Evolutionary conservation across 92 coral and sea anemone genomes (phyloP).

Genomic region (Hydrozoanthus gracilis): DNA sequence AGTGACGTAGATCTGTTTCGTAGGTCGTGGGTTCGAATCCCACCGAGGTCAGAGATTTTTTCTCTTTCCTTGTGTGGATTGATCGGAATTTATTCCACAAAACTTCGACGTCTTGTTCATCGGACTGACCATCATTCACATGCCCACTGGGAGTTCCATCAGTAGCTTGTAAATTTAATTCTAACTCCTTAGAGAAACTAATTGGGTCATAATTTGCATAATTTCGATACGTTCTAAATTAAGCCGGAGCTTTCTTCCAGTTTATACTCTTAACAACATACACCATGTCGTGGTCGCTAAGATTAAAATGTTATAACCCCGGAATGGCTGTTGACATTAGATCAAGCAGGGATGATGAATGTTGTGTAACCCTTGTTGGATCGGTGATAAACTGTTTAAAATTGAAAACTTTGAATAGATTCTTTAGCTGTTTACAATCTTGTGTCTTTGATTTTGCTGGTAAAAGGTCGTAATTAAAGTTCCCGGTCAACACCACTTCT

Average conservation of each 20-base stretch:
- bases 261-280: slow-evolving; percentile 44
- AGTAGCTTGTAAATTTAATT: slow-evolving; percentile 21
- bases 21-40: too few relatives aligned
- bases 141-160: slow-evolving; percentile 15
- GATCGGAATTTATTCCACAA: slow-evolving; percentile 34
- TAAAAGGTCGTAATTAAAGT: slow-evolving; percentile 35
- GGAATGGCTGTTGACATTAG: slow-evolving; percentile 30
- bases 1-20: too few relatives aligned
- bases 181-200: slow-evolving; percentile 29
- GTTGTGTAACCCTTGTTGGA: slow-evolving; percentile 37
- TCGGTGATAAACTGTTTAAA: slow-evolving; percentile 27
- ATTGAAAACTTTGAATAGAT: slow-evolving; percentile 5
- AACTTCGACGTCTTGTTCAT: slow-evolving; percentile 27
- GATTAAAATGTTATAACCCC: slow-evolving; percentile 49
- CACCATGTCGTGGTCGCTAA: slow-evolving; percentile 49
- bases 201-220: slow-evolving; percentile 54
- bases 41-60: too few relatives aligned
- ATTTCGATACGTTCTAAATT: slow-evolving; percentile 37
- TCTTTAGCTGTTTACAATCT: slow-evolving; percentile 39
- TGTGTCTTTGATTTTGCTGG: slow-evolving; percentile 28
- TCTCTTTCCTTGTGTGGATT: too few relatives aligned
- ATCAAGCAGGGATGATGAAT: slow-evolving; percentile 37
- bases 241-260: slow-evolving; percentile 52
- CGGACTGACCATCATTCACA: background rate
- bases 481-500: slow-evolving; percentile 35